Percentiles rank a stretch among this genome's conserved stretches.
phyloP scores from a whole-genome alignment of 1,140 invertebrate genomes.

The Theocolax elegans region DNA sequence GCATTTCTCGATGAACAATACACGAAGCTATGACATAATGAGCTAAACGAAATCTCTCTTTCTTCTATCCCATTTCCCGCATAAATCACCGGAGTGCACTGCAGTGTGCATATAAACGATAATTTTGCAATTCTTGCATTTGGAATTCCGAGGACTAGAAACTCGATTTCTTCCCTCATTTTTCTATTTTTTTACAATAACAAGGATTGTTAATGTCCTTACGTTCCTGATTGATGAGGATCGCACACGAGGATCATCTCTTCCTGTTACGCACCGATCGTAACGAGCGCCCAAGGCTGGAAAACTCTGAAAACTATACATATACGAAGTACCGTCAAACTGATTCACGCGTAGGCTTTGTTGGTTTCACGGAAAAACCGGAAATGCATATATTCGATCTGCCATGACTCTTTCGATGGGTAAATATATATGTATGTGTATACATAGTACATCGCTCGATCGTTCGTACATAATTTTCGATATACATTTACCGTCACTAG shows the following conservation, averaged over 20 bases:
- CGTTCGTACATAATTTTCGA: too few relatives aligned
- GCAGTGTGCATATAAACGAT: conserved; percentile 13
- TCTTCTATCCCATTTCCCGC: conserved; percentile 8
- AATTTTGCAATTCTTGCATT: conserved; percentile 42
- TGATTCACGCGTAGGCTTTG: conserved; percentile 50
- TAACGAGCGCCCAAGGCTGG: conserved; percentile 12
- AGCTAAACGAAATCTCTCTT: neutral
- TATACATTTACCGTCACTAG: too few relatives aligned
- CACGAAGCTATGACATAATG: conserved; percentile 12
- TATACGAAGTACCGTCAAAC: too few relatives aligned
- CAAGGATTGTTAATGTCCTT: conserved; percentile 46
- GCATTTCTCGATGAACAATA: neutral
- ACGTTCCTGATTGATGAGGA: conserved; percentile 59
- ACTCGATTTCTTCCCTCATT: neutral
- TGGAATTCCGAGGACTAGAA: conserved; percentile 51
- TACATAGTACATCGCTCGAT: too few relatives aligned
- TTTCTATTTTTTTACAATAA: neutral
- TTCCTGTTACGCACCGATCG: neutral
- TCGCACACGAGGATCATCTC: conserved; percentile 41
- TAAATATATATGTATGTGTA: too few relatives aligned
- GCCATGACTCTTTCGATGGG: too few relatives aligned
- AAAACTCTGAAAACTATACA: too few relatives aligned
- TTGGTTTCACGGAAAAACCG: too few relatives aligned
- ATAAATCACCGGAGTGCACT: conserved; percentile 10
- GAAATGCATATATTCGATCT: too few relatives aligned